phyloP scores from a whole-genome alignment of 53 echinoderm and acorn worm genomes.

The Holothuria scabra region DNA sequence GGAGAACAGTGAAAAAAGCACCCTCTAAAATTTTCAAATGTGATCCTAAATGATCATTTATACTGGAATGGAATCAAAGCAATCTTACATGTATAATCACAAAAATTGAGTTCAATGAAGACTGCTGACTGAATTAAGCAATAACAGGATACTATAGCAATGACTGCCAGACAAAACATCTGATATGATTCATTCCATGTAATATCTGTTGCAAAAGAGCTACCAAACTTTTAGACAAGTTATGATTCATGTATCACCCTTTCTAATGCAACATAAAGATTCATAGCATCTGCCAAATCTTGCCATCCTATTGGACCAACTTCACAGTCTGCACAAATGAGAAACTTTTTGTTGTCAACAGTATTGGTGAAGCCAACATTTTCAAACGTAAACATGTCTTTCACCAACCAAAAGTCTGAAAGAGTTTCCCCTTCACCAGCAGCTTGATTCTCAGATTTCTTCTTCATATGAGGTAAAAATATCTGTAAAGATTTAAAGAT shows the following conservation, averaged over 20 bases:
- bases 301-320: constrained; percentile 93
- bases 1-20: too few species aligned
- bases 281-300: constrained; percentile 55
- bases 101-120: too few species aligned
- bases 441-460: constrained; percentile 76
- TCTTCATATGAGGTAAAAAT: constrained; percentile 95
- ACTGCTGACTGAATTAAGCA: too few species aligned
- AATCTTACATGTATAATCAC: too few species aligned
- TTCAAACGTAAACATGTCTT: constrained; percentile 98
- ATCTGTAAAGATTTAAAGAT: constrained; percentile 55
- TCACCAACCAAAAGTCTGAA: constrained; percentile 80
- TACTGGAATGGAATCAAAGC: too few species aligned
- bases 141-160: too few species aligned
- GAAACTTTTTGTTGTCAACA: constrained; percentile 78
- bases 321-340: constrained; percentile 98
- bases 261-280: constrained; percentile 82
- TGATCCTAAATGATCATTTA: too few species aligned
- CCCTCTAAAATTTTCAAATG: too few species aligned
- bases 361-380: constrained; percentile 97
- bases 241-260: constrained; percentile 74
- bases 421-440: constrained; percentile 77
- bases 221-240: too few species aligned
- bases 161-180: too few species aligned
- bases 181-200: too few species aligned
- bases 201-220: too few species aligned